phyloP scores from a whole-genome alignment of 1,140 invertebrate species.

The Andricus grossulariae region DNA sequence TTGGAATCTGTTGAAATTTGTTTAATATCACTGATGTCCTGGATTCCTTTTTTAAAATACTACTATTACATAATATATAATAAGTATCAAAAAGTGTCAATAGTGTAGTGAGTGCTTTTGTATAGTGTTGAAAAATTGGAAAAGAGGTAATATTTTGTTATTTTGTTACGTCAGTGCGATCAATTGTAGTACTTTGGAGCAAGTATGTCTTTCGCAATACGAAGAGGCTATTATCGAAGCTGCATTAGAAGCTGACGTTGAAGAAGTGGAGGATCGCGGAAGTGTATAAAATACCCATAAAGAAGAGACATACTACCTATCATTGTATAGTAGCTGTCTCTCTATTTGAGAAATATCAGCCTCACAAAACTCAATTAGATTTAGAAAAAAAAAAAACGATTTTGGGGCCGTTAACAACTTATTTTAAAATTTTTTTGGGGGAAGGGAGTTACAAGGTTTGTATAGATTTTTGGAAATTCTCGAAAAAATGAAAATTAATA shows the following conservation, averaged over 20 bases:
- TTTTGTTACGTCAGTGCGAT: not conserved
- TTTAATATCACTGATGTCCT: no score
- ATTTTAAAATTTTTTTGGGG: no score
- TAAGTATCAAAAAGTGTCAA: no score
- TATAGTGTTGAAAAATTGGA: no score
- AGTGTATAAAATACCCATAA: constrained; percentile 24
- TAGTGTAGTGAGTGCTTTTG: no score
- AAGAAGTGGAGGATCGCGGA: not conserved
- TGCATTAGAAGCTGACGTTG: constrained; percentile 21
- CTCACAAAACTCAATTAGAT: constrained; percentile 8
- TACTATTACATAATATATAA: no score
- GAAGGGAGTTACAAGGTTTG: no score
- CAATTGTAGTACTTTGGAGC: not conserved
- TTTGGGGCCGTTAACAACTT: not conserved
- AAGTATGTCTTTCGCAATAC: not conserved
- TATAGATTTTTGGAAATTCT: no score
- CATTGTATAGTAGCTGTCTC: constrained; percentile 13
- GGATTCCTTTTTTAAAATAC: no score
- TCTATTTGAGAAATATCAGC: not conserved
- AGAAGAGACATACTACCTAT: not conserved
- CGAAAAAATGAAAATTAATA: no score
- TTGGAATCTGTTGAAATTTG: no score
- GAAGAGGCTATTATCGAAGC: not conserved
- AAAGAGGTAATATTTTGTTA: not conserved
- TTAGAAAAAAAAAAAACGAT: no score